Conservation (phyloP, 2,113 vertebrate species). For the Oncorhynchus gorbuscha region DNA sequence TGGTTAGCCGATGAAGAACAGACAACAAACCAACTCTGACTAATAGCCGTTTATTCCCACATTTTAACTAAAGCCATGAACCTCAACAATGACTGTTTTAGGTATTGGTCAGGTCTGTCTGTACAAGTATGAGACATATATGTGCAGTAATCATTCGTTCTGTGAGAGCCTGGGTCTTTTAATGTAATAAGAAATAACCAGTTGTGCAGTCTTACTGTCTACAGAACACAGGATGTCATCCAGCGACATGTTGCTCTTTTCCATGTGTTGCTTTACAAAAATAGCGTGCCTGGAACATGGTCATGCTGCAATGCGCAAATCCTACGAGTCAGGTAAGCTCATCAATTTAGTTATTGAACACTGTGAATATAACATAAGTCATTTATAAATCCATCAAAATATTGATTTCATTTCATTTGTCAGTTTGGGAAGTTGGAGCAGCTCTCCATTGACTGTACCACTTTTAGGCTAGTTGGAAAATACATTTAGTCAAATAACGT, state of each 20-base stretch:
- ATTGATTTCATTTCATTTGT: neutral
- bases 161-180: constrained; percentile 40
- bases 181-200: constrained; percentile 41
- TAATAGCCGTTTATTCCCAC: constrained; percentile 10
- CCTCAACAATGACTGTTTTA: constrained; percentile 45
- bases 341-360: constrained; percentile 30
- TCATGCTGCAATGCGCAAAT: constrained; percentile 60
- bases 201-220: constrained; percentile 46
- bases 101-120: constrained; percentile 34
- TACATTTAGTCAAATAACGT: neutral
- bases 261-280: constrained; percentile 60
- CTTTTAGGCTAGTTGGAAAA: neutral
- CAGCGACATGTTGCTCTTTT: constrained; percentile 42
- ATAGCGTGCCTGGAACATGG: constrained; percentile 44
- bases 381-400: neutral
- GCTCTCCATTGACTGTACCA: neutral
- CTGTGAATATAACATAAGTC: neutral
- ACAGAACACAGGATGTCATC: constrained; percentile 29
- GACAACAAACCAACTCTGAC: constrained; percentile 29
- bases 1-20: constrained; percentile 22
- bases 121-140: constrained; percentile 58
- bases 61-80: constrained; percentile 52
- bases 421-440: neutral
- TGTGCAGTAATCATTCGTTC: constrained; percentile 58
- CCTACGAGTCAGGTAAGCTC: constrained; percentile 60